Percentiles rank a stretch among this genome's conserved stretches.
phyloP scores from a whole-genome alignment of 2,797 vertebrate species.

The Nothura maculosa region DNA sequence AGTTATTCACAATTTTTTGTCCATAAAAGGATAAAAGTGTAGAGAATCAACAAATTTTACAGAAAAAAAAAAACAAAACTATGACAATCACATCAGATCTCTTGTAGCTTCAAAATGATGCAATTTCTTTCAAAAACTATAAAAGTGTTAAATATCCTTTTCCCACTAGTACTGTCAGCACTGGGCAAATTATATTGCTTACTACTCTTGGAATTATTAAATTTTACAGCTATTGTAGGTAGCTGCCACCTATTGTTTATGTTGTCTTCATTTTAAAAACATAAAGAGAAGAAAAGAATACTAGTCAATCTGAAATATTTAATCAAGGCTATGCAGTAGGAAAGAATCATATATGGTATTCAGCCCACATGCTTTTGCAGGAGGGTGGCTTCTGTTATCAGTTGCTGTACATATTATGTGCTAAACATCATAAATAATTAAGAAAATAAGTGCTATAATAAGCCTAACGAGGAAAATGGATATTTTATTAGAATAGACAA shows the following conservation, averaged over 20 bases:
- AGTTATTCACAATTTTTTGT: not conserved
- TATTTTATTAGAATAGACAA: not conserved
- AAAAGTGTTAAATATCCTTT: constrained; percentile 25
- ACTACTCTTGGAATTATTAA: constrained; percentile 4
- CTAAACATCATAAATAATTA: constrained; percentile 1
- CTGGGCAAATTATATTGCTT: constrained; percentile 4
- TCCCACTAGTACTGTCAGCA: constrained; percentile 9
- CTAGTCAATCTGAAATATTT: not conserved
- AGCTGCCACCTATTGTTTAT: not conserved
- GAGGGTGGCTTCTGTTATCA: not conserved
- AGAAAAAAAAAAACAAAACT: not conserved
- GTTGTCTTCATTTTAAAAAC: constrained; percentile 24
- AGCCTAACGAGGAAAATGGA: not conserved
- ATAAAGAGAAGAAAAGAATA: not conserved
- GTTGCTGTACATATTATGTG: not conserved
- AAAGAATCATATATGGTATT: not conserved
- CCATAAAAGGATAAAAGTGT: not conserved
- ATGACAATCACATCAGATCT: not conserved
- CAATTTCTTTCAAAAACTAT: constrained; percentile 31
- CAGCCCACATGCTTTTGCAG: not conserved
- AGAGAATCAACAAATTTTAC: not conserved
- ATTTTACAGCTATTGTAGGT: constrained; percentile 26
- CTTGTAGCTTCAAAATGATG: constrained; percentile 25
- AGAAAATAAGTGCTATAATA: not conserved
- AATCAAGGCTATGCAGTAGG: not conserved